A percentile compares a stretch with the other conserved stretches of the same genome.
These are phyloP conservation scores for Ypsolopha scabrella DNA, from an alignment of 2,888 invertebrate species.

Conservation along the genomic window DNA sequence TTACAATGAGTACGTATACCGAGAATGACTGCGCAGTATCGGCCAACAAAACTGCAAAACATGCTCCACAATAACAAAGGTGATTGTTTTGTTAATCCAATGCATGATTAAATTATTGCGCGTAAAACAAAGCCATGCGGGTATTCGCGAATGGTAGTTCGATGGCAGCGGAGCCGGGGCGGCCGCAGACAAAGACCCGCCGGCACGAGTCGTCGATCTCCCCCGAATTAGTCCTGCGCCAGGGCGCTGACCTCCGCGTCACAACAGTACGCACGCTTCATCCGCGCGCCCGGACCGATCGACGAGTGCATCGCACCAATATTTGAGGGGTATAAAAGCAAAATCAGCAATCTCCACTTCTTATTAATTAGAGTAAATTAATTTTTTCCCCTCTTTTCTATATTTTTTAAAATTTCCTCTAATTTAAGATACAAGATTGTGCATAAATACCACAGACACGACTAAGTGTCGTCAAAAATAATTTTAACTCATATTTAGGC, in stretches of 20 bases:
- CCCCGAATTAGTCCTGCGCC: conserved; percentile 68
- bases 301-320: neutral
- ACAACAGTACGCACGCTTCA: conserved; percentile 11
- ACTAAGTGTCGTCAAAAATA: too few relatives aligned
- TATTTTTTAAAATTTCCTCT: too few relatives aligned
- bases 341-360: too few relatives aligned
- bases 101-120: neutral
- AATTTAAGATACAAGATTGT: too few relatives aligned
- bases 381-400: too few relatives aligned
- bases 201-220: conserved; percentile 60
- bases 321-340: too few relatives aligned
- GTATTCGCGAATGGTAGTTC: conserved; percentile 16
- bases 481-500: too few relatives aligned
- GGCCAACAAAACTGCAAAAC: too few relatives aligned
- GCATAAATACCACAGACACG: too few relatives aligned
- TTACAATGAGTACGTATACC: too few relatives aligned
- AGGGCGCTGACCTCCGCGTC: conserved; percentile 57
- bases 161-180: conserved; percentile 22
- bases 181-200: conserved; percentile 58
- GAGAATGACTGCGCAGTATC: too few relatives aligned
- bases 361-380: too few relatives aligned
- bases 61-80: neutral
- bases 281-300: conserved; percentile 13
- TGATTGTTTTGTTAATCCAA: neutral
- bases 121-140: conserved; percentile 33